Conservation (phyloP, 2,113 vertebrate genomes). For the Galemys pyrenaicus region DNA sequence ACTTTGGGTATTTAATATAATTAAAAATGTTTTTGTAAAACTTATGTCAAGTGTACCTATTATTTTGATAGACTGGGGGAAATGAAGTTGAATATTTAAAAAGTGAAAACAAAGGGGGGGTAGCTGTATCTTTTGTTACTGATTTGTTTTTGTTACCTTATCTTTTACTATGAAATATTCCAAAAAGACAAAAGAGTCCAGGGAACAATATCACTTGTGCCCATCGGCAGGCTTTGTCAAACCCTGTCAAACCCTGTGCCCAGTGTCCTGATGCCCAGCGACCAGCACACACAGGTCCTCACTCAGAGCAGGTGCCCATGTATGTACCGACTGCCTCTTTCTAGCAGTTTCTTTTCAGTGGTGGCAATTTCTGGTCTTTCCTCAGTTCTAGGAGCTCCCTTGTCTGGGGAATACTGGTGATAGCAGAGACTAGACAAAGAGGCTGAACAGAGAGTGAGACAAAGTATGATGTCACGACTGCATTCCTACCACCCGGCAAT, state of each 20-base stretch:
- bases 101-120: neutral
- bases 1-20: neutral
- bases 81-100: conserved; percentile 2
- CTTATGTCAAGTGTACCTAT: neutral
- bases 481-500: neutral
- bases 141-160: too few species aligned
- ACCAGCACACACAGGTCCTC: neutral
- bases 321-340: fast-evolving
- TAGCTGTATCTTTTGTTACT: neutral
- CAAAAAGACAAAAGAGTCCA: neutral
- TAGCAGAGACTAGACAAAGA: neutral
- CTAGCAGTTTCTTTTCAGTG: neutral
- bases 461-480: neutral
- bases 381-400: neutral
- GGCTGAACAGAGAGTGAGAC: neutral
- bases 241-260: neutral
- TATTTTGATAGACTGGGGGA: neutral
- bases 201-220: neutral
- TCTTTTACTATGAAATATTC: too few species aligned
- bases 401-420: neutral
- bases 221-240: too few species aligned
- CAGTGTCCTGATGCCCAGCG: neutral
- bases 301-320: neutral
- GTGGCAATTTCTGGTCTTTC: neutral
- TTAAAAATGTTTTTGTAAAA: neutral